Percentiles rank a stretch among this genome's conserved stretches.
Conservation (phyloP, 2,888 invertebrate species). For the Lasius platythorax region DNA sequence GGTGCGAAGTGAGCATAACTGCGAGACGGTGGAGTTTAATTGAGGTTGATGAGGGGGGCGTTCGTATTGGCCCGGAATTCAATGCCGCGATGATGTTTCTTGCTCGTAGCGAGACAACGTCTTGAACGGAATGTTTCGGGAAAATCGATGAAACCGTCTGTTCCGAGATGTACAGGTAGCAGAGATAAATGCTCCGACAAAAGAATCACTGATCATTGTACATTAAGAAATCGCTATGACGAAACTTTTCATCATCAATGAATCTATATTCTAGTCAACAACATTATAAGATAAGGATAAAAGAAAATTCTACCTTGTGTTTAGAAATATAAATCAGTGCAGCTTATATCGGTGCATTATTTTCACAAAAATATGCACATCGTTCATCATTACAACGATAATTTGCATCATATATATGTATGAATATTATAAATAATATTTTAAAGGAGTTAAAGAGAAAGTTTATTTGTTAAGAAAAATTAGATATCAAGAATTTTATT, state of each 20-base stretch:
- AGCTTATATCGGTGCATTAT: not conserved
- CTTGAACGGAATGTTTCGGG: constrained; percentile 75
- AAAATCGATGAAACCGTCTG: constrained; percentile 73
- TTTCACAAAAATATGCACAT: not conserved
- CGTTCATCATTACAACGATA: not conserved
- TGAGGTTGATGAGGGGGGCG: constrained; percentile 86
- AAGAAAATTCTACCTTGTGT: not conserved
- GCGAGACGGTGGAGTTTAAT: constrained; percentile 85
- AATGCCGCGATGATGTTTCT: constrained; percentile 84
- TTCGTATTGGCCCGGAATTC: constrained; percentile 86
- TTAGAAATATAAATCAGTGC: not conserved
- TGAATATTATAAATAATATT: not conserved
- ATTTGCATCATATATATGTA: not conserved
- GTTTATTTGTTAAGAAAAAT: not conserved
- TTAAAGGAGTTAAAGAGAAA: no score
- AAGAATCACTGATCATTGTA: constrained; percentile 2
- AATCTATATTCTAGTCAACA: not conserved
- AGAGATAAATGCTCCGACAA: not conserved
- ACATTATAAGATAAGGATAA: not conserved
- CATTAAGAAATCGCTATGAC: not conserved
- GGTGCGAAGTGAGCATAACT: constrained; percentile 84
- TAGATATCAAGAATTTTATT: not conserved
- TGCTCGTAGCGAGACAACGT: constrained; percentile 77
- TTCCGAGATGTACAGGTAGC: constrained; percentile 23
- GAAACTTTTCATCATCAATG: not conserved